Percentiles rank a stretch among this genome's conserved stretches.
These are phyloP conservation scores for Passer domesticus DNA, from an alignment of 2,113 vertebrate species.

Conservation along the genomic window DNA sequence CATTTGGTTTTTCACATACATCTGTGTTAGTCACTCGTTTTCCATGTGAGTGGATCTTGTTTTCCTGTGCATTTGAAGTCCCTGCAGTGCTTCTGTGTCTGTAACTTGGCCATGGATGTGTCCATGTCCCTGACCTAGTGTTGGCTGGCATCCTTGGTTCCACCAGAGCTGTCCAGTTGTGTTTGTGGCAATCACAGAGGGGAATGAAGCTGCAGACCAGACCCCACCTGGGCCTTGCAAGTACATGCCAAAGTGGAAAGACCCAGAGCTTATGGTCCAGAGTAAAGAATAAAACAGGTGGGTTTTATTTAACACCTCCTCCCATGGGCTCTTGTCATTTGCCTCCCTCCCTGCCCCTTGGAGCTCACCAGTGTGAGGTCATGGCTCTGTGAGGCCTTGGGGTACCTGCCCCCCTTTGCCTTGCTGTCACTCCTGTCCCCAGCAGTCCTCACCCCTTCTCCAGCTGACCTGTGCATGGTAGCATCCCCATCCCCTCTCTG, in stretches of 20 bases:
- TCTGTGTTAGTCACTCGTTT: slow-evolving; percentile 65
- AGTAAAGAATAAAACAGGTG: background rate
- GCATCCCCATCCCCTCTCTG: background rate
- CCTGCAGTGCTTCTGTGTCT: background rate
- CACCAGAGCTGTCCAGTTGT: background rate
- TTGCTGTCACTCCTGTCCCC: background rate
- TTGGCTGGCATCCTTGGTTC: background rate
- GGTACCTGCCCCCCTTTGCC: background rate
- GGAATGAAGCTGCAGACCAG: background rate
- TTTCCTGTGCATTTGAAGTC: background rate
- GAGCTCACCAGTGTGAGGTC: background rate
- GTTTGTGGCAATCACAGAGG: rapidly evolving
- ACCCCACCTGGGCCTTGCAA: background rate
- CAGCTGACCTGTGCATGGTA: rapidly evolving
- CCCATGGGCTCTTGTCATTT: background rate
- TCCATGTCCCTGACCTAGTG: background rate
- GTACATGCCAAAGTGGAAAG: rapidly evolving
- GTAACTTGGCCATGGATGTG: background rate
- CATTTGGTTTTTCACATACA: slow-evolving; percentile 79
- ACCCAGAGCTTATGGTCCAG: background rate
- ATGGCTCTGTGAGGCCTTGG: rapidly evolving
- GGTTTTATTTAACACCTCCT: background rate
- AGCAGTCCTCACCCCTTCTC: background rate
- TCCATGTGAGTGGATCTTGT: slow-evolving; percentile 33
- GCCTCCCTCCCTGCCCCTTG: background rate